These are phyloP conservation scores for Isichthys henryi DNA, from an alignment of 2,113 vertebrate species.

Conservation along the genomic window DNA sequence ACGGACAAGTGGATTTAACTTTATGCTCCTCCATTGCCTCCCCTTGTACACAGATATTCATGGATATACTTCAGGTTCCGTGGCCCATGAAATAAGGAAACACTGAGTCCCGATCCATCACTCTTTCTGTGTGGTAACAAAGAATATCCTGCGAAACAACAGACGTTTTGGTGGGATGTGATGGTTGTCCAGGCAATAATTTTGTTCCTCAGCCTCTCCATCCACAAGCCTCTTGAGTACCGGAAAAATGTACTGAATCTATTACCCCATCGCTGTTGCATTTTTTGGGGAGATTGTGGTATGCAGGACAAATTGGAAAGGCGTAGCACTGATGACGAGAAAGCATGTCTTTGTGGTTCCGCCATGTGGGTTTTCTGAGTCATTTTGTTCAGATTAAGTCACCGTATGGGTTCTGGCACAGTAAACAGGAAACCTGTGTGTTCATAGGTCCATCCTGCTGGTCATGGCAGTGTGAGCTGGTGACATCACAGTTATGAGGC, in stretches of 20 bases:
- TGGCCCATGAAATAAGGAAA: neutral
- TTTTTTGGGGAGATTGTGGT: neutral
- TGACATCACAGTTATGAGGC: neutral
- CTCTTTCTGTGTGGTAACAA: neutral
- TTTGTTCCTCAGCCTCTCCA: neutral
- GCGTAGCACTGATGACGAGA: neutral
- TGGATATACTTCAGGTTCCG: neutral
- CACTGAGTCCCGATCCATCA: too few relatives aligned
- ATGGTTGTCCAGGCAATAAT: neutral
- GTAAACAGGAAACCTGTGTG: neutral
- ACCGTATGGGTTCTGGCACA: neutral
- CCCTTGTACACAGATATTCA: neutral
- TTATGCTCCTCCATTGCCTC: neutral
- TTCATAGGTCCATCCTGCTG: neutral
- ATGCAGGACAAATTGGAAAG: neutral
- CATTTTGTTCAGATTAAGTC: neutral
- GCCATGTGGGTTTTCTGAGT: neutral
- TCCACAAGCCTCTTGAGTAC: constrained; percentile 16
- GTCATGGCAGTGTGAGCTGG: neutral
- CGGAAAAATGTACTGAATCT: constrained; percentile 18
- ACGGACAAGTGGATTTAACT: neutral
- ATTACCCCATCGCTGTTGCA: neutral
- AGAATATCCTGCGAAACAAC: neutral
- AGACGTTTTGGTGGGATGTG: neutral
- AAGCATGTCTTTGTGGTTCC: neutral